Percentiles rank a stretch among this genome's conserved stretches.
Evolutionary conservation across 2,888 invertebrate genomes (phyloP).

Genomic region (Melanostoma mellinum): DNA sequence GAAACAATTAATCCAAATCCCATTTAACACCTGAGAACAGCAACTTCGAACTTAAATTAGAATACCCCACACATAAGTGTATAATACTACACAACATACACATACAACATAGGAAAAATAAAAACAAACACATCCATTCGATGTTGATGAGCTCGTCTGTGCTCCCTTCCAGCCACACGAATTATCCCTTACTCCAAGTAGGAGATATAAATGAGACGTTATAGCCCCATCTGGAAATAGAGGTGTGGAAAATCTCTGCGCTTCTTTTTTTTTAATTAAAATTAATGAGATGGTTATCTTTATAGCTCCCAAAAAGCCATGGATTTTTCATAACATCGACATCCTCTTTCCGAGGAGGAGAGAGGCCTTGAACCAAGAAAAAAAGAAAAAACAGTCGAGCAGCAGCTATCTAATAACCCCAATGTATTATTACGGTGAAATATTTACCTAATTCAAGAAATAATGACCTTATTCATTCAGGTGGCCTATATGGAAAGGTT

Average conservation of each 20-base stretch:
- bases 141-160: too few species aligned
- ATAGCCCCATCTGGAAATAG: not conserved
- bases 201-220: too few species aligned
- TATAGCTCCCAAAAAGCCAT: slow-evolving; percentile 14
- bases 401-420: not conserved
- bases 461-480: slow-evolving; percentile 42
- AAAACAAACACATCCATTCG: too few species aligned
- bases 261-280: slow-evolving; percentile 53
- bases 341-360: not conserved
- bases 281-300: slow-evolving; percentile 59
- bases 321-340: slow-evolving; percentile 9
- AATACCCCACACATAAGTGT: too few species aligned
- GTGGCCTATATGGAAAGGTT: slow-evolving; percentile 26
- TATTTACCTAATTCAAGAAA: slow-evolving; percentile 36
- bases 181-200: too few species aligned
- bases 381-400: not conserved
- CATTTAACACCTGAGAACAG: too few species aligned
- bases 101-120: too few species aligned
- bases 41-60: too few species aligned
- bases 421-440: slow-evolving; percentile 47
- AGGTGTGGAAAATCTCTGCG: not conserved
- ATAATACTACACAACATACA: too few species aligned
- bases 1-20: too few species aligned
- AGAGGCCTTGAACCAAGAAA: slow-evolving; percentile 4
- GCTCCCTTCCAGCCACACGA: too few species aligned